A percentile compares a stretch with the other conserved stretches of the same genome.
Evolutionary conservation across 2,888 invertebrate genomes (phyloP).

Genomic region (Xylocampa areola): DNA sequence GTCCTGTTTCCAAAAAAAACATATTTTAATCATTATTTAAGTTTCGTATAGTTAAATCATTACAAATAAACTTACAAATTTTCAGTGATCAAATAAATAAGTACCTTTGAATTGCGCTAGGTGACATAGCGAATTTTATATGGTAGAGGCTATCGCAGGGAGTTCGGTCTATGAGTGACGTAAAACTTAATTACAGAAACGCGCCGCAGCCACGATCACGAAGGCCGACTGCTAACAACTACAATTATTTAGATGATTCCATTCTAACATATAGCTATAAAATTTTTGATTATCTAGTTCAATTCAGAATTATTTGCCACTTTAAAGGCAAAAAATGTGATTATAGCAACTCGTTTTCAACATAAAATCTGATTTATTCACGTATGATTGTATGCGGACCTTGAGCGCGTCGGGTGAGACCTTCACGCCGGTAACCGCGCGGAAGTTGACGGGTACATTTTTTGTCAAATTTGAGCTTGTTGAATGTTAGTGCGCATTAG

Average conservation of each 20-base stretch:
- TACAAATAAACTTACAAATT: too few species aligned
- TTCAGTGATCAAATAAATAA: slow-evolving; percentile 51
- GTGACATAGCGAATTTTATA: slow-evolving; percentile 81
- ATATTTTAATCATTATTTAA: slow-evolving; percentile 25
- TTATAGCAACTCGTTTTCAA: slow-evolving; percentile 81
- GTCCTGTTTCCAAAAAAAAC: slow-evolving; percentile 6
- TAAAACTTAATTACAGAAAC: slow-evolving; percentile 88
- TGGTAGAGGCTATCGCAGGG: slow-evolving; percentile 85
- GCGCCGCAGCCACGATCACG: slow-evolving; percentile 80
- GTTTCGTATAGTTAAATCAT: too few species aligned
- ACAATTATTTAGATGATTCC: slow-evolving; percentile 84
- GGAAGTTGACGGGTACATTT: slow-evolving; percentile 86
- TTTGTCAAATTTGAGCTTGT: slow-evolving; percentile 87
- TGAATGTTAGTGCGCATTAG: slow-evolving; percentile 86
- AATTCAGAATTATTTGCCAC: slow-evolving; percentile 74
- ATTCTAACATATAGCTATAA: slow-evolving; percentile 76
- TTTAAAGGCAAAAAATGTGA: slow-evolving; percentile 77
- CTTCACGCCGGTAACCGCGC: slow-evolving; percentile 89
- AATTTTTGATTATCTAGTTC: slow-evolving; percentile 77
- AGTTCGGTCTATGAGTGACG: slow-evolving; percentile 86
- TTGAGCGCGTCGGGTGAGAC: slow-evolving; percentile 87
- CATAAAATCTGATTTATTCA: slow-evolving; percentile 86
- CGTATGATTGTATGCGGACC: slow-evolving; percentile 88
- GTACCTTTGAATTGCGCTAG: slow-evolving; percentile 53
- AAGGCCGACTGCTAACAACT: slow-evolving; percentile 83